Evolutionary conservation across 2,797 vertebrate species (phyloP).

Genomic region (Uromys caudimaculatus): DNA sequence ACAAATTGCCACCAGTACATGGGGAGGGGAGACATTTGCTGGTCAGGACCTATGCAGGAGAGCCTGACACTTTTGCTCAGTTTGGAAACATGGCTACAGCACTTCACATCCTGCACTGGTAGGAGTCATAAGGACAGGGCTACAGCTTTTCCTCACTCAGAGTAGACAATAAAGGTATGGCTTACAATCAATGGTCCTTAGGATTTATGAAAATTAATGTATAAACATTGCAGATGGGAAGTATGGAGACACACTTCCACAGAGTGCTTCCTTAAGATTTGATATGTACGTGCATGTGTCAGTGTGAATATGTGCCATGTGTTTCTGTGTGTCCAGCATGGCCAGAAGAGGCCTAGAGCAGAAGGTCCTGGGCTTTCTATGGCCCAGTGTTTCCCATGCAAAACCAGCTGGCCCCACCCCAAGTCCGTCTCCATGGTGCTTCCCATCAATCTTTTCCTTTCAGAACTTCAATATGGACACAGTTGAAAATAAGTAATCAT

Average conservation of each 20-base stretch:
- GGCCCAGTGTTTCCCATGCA: not conserved
- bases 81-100: not conserved
- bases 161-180: not conserved
- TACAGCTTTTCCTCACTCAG: not conserved
- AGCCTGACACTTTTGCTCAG: not conserved
- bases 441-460: not conserved
- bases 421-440: too few relatives aligned
- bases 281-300: not conserved
- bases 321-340: not conserved
- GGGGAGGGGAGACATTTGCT: not conserved
- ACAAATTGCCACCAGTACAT: not conserved
- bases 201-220: not conserved
- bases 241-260: not conserved
- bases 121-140: not conserved
- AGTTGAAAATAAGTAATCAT: not conserved
- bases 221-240: not conserved
- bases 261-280: not conserved
- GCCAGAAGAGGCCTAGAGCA: not conserved
- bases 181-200: not conserved
- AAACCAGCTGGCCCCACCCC: not conserved
- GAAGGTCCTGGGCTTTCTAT: not conserved
- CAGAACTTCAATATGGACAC: not conserved
- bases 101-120: not conserved
- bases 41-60: not conserved
- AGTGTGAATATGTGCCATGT: not conserved